These are phyloP conservation scores for Tragelaphus scriptus DNA, from an alignment of 2,113 vertebrate genomes.

Conservation along the genomic window DNA sequence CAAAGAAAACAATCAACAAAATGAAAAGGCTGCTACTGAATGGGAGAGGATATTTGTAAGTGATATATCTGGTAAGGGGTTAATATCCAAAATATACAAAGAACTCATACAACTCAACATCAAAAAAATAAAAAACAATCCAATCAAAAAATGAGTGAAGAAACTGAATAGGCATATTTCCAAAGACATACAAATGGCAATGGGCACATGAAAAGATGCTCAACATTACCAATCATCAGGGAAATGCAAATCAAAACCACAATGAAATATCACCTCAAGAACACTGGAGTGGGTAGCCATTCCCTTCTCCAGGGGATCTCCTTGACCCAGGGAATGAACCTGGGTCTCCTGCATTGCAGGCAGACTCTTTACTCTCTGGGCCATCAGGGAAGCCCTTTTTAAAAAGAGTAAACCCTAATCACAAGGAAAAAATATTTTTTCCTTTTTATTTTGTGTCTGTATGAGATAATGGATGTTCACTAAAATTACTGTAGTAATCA, in stretches of 20 bases:
- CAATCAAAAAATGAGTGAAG: neutral
- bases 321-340: neutral
- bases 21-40: neutral
- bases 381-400: neutral
- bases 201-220: neutral
- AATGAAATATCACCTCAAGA: neutral
- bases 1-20: neutral
- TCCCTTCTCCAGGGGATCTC: neutral
- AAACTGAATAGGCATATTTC: neutral
- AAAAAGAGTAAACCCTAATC: neutral
- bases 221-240: neutral
- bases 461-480: neutral
- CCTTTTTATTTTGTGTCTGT: neutral
- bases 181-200: neutral
- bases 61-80: neutral
- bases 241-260: neutral
- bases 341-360: neutral
- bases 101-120: neutral
- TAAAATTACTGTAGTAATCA: neutral
- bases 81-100: neutral
- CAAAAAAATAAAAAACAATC: neutral
- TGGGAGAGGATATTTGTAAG: neutral
- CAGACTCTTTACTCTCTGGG: neutral
- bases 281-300: neutral
- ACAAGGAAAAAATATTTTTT: neutral